Evolutionary conservation across 2,113 vertebrate genomes (phyloP), one percentile per base, ranked within the genome.

Genomic region (Bombycilla garrulus): DNA sequence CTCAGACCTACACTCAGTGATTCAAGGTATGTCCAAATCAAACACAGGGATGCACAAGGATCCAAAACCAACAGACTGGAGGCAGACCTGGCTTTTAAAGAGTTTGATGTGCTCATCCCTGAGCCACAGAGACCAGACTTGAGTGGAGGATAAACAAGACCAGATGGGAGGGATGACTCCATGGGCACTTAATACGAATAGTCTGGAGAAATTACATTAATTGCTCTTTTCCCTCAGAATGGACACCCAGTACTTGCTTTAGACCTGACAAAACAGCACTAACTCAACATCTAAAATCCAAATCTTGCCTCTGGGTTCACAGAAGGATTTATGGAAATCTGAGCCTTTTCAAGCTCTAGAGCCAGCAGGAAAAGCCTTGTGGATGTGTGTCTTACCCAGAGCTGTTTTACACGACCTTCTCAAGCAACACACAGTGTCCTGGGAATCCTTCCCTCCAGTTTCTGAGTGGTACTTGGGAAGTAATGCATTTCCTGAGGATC

Each of bases 151-250:
- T 64, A 19, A 91, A 25, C 44, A 40, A 10, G 24, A 57, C 5
- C 57, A 19, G 6, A 5, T 1, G 50, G 79, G 61, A 89, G 42
- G 48, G 90, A 28, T 4, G 50, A 38, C 45, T 15, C 53, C 31
- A 17, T 9, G 70, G 54, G 51, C 76, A 62, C n/a, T 19, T 47
- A n/a, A 18, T 0, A 15, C 0, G n/a, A 4, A 26, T 0, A 60
- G 40, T 28, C 66, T 6, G 51, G 61, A 69, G 91, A 47, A 88
- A 88, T 57, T 0, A 1, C 4, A 51, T 44, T 29, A 71, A 31
- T 42, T 79, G 40, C 36, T 93, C n/a, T 60, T 81, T 69, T 61
- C 53, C 61, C 61, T 57, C 85, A 7, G 48, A 93, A 76, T 0
- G 1, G 40, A 81, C 61, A 74, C 45, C 70, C 57, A 15, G 25